Evolutionary conservation across 2,797 vertebrate species (phyloP).

Genomic region (Dallia pectoralis): DNA sequence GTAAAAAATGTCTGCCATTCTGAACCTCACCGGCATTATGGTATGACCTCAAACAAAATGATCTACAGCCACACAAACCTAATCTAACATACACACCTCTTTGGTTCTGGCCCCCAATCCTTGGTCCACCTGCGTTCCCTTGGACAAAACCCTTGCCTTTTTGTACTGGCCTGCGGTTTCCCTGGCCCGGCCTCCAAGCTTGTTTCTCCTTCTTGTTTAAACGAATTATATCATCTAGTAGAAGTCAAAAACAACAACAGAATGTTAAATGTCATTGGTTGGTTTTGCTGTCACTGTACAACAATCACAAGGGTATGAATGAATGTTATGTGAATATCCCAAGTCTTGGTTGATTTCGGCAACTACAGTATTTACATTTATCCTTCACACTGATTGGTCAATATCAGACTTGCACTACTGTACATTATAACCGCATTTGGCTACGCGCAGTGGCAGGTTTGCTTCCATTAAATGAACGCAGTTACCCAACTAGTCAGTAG

Average conservation of each 20-base stretch:
- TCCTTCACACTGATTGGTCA: neutral
- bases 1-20: neutral
- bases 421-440: neutral
- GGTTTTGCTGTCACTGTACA: neutral
- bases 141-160: slow-evolving; percentile 75
- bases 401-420: neutral
- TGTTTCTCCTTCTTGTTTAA: slow-evolving; percentile 90
- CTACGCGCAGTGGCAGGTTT: neutral
- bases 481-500: neutral
- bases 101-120: slow-evolving; percentile 66
- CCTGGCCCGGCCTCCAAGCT: slow-evolving; percentile 64
- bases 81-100: slow-evolving; percentile 21
- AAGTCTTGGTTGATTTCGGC: neutral
- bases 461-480: neutral
- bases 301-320: neutral
- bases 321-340: neutral
- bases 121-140: slow-evolving; percentile 57
- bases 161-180: slow-evolving; percentile 61
- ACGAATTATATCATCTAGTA: slow-evolving; percentile 92
- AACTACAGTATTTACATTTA: neutral
- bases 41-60: neutral
- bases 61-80: neutral
- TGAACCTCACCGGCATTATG: neutral
- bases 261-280: neutral
- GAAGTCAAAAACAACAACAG: slow-evolving; percentile 6